Percentiles rank a stretch among this genome's conserved stretches.
Conservation (phyloP, 2,113 vertebrate species). For the Zootoca vivipara region DNA sequence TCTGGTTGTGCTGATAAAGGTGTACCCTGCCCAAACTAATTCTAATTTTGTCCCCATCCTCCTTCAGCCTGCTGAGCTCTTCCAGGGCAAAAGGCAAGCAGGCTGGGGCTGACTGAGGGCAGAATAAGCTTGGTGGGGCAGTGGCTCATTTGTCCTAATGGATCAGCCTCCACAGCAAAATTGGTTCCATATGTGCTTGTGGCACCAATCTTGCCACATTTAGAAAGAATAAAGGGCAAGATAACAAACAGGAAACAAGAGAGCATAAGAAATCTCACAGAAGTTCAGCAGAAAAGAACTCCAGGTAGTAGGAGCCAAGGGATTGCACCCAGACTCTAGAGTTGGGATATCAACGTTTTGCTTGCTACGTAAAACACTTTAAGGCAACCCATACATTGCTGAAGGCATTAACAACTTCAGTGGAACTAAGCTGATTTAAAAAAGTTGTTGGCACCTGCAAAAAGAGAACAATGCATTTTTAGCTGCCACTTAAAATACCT, state of each 20-base stretch:
- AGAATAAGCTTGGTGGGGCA: too few species aligned
- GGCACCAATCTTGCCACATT: background rate
- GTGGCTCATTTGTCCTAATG: too few species aligned
- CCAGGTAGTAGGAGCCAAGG: background rate
- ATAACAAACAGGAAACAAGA: background rate
- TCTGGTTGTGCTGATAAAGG: too few species aligned
- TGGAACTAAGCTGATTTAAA: too few species aligned
- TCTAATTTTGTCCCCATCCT: too few species aligned
- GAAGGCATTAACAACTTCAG: background rate
- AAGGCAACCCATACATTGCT: background rate
- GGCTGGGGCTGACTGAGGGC: too few species aligned
- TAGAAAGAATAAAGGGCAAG: background rate
- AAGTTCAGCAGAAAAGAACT: background rate
- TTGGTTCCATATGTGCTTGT: background rate
- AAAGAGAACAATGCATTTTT: accelerated
- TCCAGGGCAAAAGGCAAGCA: too few species aligned
- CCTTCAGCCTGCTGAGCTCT: too few species aligned
- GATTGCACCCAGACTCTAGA: background rate
- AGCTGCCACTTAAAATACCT: constrained; percentile 74
- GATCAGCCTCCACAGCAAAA: background rate
- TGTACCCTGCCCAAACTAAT: too few species aligned
- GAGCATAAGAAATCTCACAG: background rate
- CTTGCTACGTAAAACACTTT: background rate
- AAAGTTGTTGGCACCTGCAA: background rate
- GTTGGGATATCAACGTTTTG: background rate